These are phyloP conservation scores for Hetaerina titia DNA, from an alignment of 2,888 invertebrate species.

Conservation along the genomic window DNA sequence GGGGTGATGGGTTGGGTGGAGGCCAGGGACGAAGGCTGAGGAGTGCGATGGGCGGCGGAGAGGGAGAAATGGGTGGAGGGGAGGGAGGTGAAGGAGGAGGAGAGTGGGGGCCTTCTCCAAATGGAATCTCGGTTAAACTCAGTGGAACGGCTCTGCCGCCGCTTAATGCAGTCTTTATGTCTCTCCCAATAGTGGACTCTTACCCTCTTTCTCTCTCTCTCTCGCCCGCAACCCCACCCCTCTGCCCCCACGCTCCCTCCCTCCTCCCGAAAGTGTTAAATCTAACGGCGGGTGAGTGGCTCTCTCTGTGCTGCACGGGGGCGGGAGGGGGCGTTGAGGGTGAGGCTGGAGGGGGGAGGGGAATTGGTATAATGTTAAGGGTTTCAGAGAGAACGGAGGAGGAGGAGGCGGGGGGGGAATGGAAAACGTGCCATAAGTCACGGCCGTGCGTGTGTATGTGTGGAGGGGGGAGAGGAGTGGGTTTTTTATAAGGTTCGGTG, in stretches of 20 bases:
- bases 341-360: background rate
- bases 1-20: background rate
- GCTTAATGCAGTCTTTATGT: constrained; percentile 63
- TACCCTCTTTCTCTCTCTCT: background rate
- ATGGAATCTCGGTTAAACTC: constrained; percentile 56
- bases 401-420: background rate
- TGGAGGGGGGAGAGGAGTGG: too few species aligned
- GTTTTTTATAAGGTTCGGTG: background rate
- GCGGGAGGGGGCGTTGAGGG: background rate
- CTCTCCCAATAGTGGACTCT: constrained; percentile 63
- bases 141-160: constrained; percentile 20
- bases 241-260: too few species aligned
- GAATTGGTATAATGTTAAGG: background rate
- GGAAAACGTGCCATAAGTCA: background rate
- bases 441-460: background rate
- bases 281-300: background rate
- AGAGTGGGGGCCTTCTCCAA: background rate
- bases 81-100: background rate
- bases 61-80: background rate
- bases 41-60: background rate
- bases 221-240: background rate
- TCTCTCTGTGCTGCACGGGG: too few species aligned
- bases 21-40: too few species aligned
- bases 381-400: background rate
- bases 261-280: background rate